Evolutionary conservation across 2,888 invertebrate species (phyloP).

Genomic region (Rhagonycha fulva): DNA sequence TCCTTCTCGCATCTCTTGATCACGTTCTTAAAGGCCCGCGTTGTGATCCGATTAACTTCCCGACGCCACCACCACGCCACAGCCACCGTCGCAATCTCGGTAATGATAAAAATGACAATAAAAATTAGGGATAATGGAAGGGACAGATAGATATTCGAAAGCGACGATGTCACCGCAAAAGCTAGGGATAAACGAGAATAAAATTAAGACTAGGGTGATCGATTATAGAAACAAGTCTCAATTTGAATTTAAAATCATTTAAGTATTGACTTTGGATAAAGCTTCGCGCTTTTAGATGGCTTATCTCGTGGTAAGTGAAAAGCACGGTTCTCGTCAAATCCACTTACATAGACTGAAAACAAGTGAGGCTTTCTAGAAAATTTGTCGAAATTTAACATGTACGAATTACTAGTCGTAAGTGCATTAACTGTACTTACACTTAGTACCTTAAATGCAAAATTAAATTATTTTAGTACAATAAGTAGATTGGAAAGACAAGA

Average conservation of each 20-base stretch:
- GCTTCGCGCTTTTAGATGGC: constrained; percentile 43
- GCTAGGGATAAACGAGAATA: constrained; percentile 58
- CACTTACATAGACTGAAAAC: constrained; percentile 39
- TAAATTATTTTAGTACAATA: background rate
- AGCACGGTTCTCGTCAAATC: constrained; percentile 50
- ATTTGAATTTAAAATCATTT: constrained; percentile 54
- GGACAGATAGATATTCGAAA: constrained; percentile 37
- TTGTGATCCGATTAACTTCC: constrained; percentile 56
- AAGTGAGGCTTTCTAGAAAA: background rate
- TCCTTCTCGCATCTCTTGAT: constrained; percentile 53
- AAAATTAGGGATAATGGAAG: constrained; percentile 56
- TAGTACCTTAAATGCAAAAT: background rate
- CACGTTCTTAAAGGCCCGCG: constrained; percentile 54
- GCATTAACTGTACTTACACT: background rate
- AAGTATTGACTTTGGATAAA: constrained; percentile 49
- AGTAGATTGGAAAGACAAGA: background rate
- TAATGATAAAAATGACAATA: constrained; percentile 58
- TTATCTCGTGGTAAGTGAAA: constrained; percentile 51
- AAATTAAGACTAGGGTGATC: constrained; percentile 69
- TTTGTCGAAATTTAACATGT: background rate
- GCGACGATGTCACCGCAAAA: constrained; percentile 28
- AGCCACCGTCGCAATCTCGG: constrained; percentile 54
- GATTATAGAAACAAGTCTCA: constrained; percentile 61
- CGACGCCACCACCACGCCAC: constrained; percentile 49
- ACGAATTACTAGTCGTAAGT: background rate